Evolutionary conservation across 2,113 vertebrate species (phyloP), one percentile per base, ranked within the genome.

Genomic region (Oxygymnocypris stewartii): DNA sequence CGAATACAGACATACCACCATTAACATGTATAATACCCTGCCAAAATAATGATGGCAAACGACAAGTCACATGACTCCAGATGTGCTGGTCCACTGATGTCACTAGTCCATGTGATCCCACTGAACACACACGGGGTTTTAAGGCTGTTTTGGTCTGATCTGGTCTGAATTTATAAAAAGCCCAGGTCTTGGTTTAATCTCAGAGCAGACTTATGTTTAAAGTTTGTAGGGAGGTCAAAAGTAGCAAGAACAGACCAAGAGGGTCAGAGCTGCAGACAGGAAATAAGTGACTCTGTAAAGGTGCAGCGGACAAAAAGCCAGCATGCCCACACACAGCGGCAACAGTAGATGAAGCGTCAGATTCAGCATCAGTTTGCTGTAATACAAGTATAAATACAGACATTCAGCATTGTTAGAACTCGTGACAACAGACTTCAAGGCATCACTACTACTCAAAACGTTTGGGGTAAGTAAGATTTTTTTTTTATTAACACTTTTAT

Each of bases 211-310:
- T 85, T 10, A 25, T 20, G 25, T 79, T 79, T 59, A 73, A 47
- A 25, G 47, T 37, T 47, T 47, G 28, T n/a, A 20, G 13, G 67
- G 67, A 73, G 73, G 84, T 95, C 93, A 99, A 90, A 98, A 90
- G 87, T 96, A 87, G 91, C 95, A 96, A 88, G 96, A 97, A 49
- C 94, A 84, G 4, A 94, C 91, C 16, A 98, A 92, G n/a, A 97
- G 92, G 57, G 93, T 88, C 79, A 99, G 92, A n/a, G 95, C 94
- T 79, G 93, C 91, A 28, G 94, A 91, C 87, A 97, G 88, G 85
- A 97, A 97, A 90, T 97, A 94, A 9, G 95, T 94, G 87, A 98
- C 91, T 93, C 96, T 95, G 92, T 98, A 99, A 67, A 98, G 95
- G 92, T 99, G 97, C 69, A 95, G 89, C 1, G 93, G 93, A 90